A percentile compares a stretch with the other conserved stretches of the same genome.
Evolutionary conservation across 2,888 invertebrate species (phyloP).

Genomic region (Geotrupes spiniger): DNA sequence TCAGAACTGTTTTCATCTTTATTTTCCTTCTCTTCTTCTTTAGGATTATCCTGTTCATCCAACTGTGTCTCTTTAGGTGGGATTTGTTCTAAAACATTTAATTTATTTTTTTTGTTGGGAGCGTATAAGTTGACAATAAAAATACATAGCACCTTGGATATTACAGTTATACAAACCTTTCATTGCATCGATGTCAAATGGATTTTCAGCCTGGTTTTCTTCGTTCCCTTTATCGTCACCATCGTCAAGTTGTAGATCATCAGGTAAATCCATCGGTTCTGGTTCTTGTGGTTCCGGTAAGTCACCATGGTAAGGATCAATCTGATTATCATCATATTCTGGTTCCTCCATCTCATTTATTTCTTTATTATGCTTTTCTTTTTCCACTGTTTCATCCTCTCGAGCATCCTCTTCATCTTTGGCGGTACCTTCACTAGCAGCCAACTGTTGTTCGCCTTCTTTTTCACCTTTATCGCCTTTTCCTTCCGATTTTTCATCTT

Average conservation of each 20-base stretch:
- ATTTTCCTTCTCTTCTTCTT: constrained; percentile 37
- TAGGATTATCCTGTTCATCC: constrained; percentile 30
- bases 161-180: constrained; percentile 51
- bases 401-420: constrained; percentile 52
- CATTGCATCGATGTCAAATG: constrained; percentile 81
- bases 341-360: constrained; percentile 83
- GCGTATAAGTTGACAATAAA: constrained; percentile 5
- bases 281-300: constrained; percentile 75
- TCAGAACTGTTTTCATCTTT: constrained; percentile 36
- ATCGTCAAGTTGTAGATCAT: constrained; percentile 79
- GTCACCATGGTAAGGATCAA: constrained; percentile 80
- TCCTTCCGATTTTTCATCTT: constrained; percentile 39
- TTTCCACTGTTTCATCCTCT: constrained; percentile 57
- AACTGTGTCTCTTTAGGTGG: constrained; percentile 36
- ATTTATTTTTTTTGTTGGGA: background rate
- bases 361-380: constrained; percentile 57
- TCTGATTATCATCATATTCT: constrained; percentile 75
- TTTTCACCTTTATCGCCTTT: constrained; percentile 59
- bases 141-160: too few relatives aligned
- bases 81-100: constrained; percentile 32
- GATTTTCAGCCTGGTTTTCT: constrained; percentile 71
- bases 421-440: constrained; percentile 65
- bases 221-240: constrained; percentile 61
- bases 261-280: constrained; percentile 84
- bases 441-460: constrained; percentile 67